phyloP scores from a whole-genome alignment of 2,888 invertebrate genomes.

The Calliphora vomitoria region DNA sequence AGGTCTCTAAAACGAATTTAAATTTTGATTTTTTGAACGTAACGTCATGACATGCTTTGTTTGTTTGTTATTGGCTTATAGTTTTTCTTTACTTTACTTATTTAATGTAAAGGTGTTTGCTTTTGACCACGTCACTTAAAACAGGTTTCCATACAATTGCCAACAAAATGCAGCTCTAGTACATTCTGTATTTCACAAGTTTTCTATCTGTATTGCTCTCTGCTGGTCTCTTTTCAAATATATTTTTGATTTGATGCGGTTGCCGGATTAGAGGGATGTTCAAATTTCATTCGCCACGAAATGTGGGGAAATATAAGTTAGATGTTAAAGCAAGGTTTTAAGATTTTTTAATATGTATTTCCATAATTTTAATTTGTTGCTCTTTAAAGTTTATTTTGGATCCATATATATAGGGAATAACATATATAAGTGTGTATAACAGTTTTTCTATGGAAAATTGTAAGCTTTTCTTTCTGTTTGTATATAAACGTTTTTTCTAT shows the following conservation, averaged over 20 bases:
- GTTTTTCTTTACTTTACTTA: conserved; percentile 7
- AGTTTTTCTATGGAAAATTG: no score
- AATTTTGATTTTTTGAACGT: neutral
- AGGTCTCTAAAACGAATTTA: neutral
- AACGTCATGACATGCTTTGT: conserved; percentile 23
- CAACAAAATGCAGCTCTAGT: conserved; percentile 23
- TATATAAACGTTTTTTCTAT: no score
- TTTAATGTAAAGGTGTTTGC: conserved; percentile 6
- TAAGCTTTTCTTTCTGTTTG: no score
- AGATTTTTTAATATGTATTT: no score
- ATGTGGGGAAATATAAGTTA: no score
- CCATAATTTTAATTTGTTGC: no score
- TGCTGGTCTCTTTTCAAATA: neutral
- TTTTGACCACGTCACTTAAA: conserved; percentile 71
- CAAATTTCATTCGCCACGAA: no score
- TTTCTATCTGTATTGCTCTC: conserved; percentile 16
- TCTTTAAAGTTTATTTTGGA: no score
- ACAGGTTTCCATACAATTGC: conserved; percentile 57
- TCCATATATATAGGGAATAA: no score
- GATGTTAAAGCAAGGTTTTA: no score
- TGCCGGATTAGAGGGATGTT: conserved; percentile 20
- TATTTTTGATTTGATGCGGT: conserved; percentile 8
- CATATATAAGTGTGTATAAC: no score
- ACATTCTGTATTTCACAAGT: conserved; percentile 41
- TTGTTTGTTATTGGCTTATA: conserved; percentile 7